Evolutionary conservation across 2,113 vertebrate genomes (phyloP).

Genomic region (Rhea americana): DNA sequence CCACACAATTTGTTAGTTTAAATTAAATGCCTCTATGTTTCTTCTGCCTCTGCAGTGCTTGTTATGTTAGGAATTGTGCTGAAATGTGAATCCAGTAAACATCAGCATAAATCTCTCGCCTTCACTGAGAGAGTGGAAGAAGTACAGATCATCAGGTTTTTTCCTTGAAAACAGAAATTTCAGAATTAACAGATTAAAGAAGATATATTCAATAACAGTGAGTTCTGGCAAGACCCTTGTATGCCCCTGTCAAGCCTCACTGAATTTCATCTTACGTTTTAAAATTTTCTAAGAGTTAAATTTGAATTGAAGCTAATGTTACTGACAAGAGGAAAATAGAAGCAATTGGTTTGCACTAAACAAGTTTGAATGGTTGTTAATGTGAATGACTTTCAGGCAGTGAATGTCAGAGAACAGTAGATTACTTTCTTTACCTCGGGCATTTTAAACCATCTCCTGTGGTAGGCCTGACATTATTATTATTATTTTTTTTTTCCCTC

Average conservation of each 20-base stretch:
- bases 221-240: constrained; percentile 30
- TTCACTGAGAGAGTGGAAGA: not conserved
- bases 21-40: constrained; percentile 58
- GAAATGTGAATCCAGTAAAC: constrained; percentile 15
- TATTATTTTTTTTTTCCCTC: constrained; percentile 21
- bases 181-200: constrained; percentile 61
- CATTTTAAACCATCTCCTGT: constrained; percentile 76
- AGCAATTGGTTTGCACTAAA: constrained; percentile 78
- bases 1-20: constrained; percentile 49
- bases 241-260: constrained; percentile 38
- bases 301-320: constrained; percentile 75
- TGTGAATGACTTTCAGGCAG: constrained; percentile 79
- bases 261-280: constrained; percentile 55
- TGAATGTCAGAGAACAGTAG: constrained; percentile 78
- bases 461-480: constrained; percentile 68
- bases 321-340: constrained; percentile 74
- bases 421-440: constrained; percentile 82
- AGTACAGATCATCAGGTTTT: not conserved
- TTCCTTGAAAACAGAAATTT: constrained; percentile 42
- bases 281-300: constrained; percentile 68
- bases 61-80: constrained; percentile 13
- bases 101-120: constrained; percentile 34
- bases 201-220: constrained; percentile 29
- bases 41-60: not conserved
- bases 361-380: constrained; percentile 80